These are phyloP conservation scores for Choreutis nemorana DNA, from an alignment of 2,888 invertebrate genomes.

Conservation along the genomic window DNA sequence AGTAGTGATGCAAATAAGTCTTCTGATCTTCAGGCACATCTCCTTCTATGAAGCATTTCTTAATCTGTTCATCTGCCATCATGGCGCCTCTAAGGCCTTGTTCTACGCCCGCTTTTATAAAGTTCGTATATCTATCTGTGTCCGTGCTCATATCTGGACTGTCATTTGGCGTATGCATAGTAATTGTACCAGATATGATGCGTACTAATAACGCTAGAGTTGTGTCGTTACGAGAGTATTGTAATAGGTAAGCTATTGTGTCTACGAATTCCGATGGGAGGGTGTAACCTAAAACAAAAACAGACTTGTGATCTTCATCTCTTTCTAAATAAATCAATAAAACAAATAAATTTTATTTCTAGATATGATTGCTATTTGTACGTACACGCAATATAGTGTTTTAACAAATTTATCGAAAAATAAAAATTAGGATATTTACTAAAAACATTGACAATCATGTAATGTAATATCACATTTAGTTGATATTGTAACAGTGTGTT, in stretches of 20 bases:
- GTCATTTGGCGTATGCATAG: conserved; percentile 47
- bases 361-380: conserved; percentile 1
- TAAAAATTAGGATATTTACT: too few relatives aligned
- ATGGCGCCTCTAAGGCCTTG: conserved; percentile 45
- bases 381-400: background rate
- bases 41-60: conserved; percentile 36
- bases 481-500: too few relatives aligned
- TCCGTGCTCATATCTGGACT: conserved; percentile 35
- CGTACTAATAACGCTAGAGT: conserved; percentile 70
- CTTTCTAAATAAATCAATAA: background rate
- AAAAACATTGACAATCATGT: too few relatives aligned
- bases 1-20: conserved; percentile 49
- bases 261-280: conserved; percentile 69
- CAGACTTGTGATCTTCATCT: too few relatives aligned
- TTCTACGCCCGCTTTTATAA: conserved; percentile 45
- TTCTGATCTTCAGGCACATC: conserved; percentile 32
- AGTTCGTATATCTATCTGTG: conserved; percentile 41
- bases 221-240: conserved; percentile 64
- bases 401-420: too few relatives aligned
- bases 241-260: conserved; percentile 67
- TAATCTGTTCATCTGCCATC: conserved; percentile 40
- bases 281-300: conserved; percentile 58
- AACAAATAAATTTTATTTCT: background rate
- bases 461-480: too few relatives aligned
- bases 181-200: conserved; percentile 68